Base-by-base conservation (phyloP, 2,113 vertebrate genomes). In the Ictalurus punctatus region DNA sequence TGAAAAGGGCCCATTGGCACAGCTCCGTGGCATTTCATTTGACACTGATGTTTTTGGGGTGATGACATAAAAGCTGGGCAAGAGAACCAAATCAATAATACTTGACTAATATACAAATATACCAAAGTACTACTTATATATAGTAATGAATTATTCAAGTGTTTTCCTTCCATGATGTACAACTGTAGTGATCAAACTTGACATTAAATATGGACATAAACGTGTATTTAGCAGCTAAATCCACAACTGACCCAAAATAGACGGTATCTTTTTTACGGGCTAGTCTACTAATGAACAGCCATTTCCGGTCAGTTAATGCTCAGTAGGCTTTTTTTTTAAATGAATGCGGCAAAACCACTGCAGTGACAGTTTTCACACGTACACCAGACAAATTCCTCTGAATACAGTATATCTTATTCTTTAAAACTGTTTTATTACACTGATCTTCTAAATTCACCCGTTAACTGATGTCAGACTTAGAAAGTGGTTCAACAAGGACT, bases 401-500 rank as follows among this genome's bases (percentile, higher is more conserved):
- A 56, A 82, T 21, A 10, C 48, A 52, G 48, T 52, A 82, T 30
- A 34, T 52, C 23, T 82, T 37, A 59, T 37, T 23, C 4, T 30
- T 56, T 17, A 27, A 14, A 52, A 52, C 9, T 52, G 48, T 52
- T n/a, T 34, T 65, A 23, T 12, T 52, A 44, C 16, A n/a, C 48
- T 59, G 34, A 8, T 52, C 56, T 1, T 86, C 54, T 9, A 65
- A 79, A 65, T 34, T 7, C 27, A 34, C 44, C 21, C 7, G 54
- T 87, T 34, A 86, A 59, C 54, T 86, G 30, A 23, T 17, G 44
- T 56, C 27, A 82, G 80, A 82, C 54, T 59, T 27, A 4, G 48
- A 82, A 34, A 82, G 48, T n/a, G 59, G 59, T 82, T 87, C 61
- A 37, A 34, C 48, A 37, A 27, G 30, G 48, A 86, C 44, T 78